Conservation (phyloP, 2,888 invertebrate genomes). For the Octodonta nipae region DNA sequence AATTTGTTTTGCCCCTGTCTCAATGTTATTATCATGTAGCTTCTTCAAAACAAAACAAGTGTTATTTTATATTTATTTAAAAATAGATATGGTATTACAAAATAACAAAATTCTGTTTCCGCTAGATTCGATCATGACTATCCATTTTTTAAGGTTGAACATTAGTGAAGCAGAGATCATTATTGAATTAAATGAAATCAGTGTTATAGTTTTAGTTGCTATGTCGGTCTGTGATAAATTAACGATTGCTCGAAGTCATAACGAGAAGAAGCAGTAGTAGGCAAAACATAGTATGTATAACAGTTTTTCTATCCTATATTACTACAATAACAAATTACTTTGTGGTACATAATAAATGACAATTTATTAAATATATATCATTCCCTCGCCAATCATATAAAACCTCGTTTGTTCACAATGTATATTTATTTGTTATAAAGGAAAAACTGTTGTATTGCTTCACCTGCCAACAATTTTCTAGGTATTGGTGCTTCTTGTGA, state of each 20-base stretch:
- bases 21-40: too few species aligned
- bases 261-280: slow-evolving; percentile 21
- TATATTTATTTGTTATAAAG: not conserved
- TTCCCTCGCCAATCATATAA: too few species aligned
- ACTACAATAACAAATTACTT: too few species aligned
- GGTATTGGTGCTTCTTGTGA: slow-evolving; percentile 32
- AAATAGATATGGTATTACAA: too few species aligned
- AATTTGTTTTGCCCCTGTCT: too few species aligned
- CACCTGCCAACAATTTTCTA: slow-evolving; percentile 15
- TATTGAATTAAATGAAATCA: slow-evolving; percentile 8
- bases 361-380: too few species aligned
- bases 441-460: slow-evolving; percentile 9
- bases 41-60: too few species aligned
- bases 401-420: not conserved
- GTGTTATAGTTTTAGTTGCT: slow-evolving; percentile 32
- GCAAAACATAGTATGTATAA: slow-evolving; percentile 7
- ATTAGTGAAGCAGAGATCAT: too few species aligned
- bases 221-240: slow-evolving; percentile 38
- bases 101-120: too few species aligned
- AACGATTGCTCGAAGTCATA: slow-evolving; percentile 31
- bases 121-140: too few species aligned
- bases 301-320: slow-evolving; percentile 6
- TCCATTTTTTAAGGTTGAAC: not conserved
- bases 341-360: too few species aligned
- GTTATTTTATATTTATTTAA: too few species aligned